These are phyloP conservation scores for Drosophila yakuba DNA, from an alignment of 1,140 invertebrate species.

Conservation along the genomic window DNA sequence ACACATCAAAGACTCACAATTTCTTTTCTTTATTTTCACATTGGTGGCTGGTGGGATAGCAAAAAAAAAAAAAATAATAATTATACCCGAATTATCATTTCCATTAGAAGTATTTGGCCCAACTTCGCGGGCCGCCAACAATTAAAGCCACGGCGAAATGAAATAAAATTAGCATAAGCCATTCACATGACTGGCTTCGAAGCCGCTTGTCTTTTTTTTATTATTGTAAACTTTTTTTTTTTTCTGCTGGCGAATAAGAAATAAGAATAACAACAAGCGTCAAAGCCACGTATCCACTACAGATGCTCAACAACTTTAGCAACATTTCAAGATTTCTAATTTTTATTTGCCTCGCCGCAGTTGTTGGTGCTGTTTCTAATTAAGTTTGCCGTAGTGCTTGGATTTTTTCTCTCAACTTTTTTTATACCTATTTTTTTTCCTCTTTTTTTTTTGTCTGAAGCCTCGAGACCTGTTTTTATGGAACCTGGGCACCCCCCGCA, in stretches of 20 bases:
- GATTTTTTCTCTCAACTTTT: slow-evolving; percentile 26
- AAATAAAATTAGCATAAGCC: slow-evolving; percentile 45
- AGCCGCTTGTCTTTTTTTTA: slow-evolving; percentile 24
- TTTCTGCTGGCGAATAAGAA: slow-evolving; percentile 30
- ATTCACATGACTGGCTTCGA: slow-evolving; percentile 33
- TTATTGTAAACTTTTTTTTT: slow-evolving; percentile 26
- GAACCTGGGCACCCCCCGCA: slow-evolving; percentile 28
- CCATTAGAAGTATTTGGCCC: slow-evolving; percentile 14
- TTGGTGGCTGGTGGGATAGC: neutral
- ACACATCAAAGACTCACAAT: neutral
- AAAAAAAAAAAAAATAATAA: neutral
- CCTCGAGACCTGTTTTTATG: slow-evolving; percentile 50
- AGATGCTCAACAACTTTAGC: slow-evolving; percentile 57
- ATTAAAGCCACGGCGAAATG: slow-evolving; percentile 26
- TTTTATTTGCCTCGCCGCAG: slow-evolving; percentile 58
- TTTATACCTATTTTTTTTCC: slow-evolving; percentile 10
- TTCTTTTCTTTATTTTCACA: neutral
- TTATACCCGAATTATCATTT: slow-evolving; percentile 22
- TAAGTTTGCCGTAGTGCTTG: slow-evolving; percentile 56
- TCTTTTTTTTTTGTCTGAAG: slow-evolving; percentile 21
- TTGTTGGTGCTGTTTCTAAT: slow-evolving; percentile 65
- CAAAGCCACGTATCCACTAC: slow-evolving; percentile 47
- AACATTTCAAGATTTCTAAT: slow-evolving; percentile 71
- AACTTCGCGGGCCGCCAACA: slow-evolving; percentile 21
- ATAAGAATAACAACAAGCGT: slow-evolving; percentile 21